phyloP scores from a whole-genome alignment of 2,797 vertebrate species.

The Pelodytes ibericus region DNA sequence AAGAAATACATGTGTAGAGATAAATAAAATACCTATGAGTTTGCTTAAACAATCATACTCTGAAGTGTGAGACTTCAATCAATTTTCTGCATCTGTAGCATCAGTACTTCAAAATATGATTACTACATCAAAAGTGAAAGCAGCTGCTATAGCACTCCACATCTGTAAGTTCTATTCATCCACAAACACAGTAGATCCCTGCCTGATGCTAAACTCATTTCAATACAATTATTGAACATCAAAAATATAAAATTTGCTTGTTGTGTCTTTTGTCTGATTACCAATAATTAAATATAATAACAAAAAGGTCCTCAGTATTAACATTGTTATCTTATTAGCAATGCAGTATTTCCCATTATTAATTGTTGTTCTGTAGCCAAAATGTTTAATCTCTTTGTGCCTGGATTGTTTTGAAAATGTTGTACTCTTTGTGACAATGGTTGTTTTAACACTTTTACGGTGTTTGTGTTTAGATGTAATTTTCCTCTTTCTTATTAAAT shows the following conservation, averaged over 20 bases:
- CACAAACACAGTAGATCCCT: background rate
- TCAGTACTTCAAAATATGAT: background rate
- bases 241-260: background rate
- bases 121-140: background rate
- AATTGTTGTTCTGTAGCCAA: too few species aligned
- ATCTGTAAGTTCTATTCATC: background rate
- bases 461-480: too few species aligned
- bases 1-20: too few species aligned
- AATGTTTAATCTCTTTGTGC: too few species aligned
- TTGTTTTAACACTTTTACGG: too few species aligned
- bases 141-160: slow-evolving; percentile 1
- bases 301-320: background rate
- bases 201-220: background rate
- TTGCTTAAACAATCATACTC: background rate
- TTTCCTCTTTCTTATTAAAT: too few species aligned
- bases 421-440: too few species aligned
- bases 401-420: too few species aligned
- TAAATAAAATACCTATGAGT: background rate
- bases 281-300: background rate
- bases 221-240: background rate
- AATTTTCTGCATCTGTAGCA: too few species aligned
- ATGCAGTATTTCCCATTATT: too few species aligned
- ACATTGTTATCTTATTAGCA: too few species aligned
- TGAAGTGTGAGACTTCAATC: too few species aligned
- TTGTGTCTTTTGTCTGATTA: background rate